Percentiles rank a stretch among this genome's conserved stretches.
phyloP scores from a whole-genome alignment of 2,888 invertebrate species.

The Charanyca ferruginea region DNA sequence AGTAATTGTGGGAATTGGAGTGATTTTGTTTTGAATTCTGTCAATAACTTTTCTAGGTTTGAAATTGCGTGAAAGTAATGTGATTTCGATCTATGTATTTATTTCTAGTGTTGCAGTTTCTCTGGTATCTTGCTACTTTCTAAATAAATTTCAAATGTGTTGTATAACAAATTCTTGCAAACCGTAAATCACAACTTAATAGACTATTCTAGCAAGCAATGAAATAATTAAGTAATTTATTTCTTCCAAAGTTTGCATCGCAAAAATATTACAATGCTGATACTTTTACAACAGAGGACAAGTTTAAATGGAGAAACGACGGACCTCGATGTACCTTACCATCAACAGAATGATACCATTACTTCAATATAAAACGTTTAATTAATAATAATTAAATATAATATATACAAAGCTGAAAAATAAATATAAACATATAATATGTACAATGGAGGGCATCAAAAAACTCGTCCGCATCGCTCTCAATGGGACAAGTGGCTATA shows the following conservation, averaged over 20 bases:
- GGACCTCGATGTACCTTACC: slow-evolving; percentile 3
- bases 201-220: slow-evolving; percentile 9
- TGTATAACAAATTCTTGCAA: not conserved
- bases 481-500: too few relatives aligned
- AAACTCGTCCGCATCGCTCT: too few relatives aligned
- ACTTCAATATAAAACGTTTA: slow-evolving; percentile 8
- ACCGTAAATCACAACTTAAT: slow-evolving; percentile 6
- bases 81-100: not conserved
- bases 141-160: too few relatives aligned
- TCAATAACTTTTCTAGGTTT: not conserved
- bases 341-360: slow-evolving; percentile 21
- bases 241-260: slow-evolving; percentile 38
- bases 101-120: too few relatives aligned
- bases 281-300: slow-evolving; percentile 47
- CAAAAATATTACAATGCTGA: slow-evolving; percentile 50
- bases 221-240: slow-evolving; percentile 31
- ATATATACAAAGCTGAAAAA: too few relatives aligned
- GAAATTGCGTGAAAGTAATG: too few relatives aligned
- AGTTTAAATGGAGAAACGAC: slow-evolving; percentile 40
- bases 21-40: not conserved
- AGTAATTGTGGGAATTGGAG: not conserved
- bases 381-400: too few relatives aligned
- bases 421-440: too few relatives aligned
- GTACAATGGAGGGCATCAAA: too few relatives aligned
- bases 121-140: too few relatives aligned